Percentiles rank a stretch among this genome's conserved stretches.
Conservation (phyloP, 2,113 vertebrate genomes). For the Octodon degus region DNA sequence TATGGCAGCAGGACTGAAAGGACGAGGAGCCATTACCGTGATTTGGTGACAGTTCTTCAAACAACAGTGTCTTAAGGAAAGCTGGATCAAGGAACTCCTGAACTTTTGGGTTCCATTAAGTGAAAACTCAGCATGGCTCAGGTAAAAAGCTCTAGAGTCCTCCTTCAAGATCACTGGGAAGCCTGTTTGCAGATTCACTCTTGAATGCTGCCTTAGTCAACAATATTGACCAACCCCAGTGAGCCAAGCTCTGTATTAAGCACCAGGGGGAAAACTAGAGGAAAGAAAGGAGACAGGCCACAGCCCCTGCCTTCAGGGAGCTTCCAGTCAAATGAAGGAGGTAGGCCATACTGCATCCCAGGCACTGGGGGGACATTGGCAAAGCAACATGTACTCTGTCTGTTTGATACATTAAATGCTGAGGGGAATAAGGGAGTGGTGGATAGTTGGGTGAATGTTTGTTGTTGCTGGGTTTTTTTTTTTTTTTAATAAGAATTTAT, state of each 20-base stretch:
- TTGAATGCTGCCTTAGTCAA: constrained; percentile 79
- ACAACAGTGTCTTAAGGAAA: constrained; percentile 64
- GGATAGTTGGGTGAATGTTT: constrained; percentile 60
- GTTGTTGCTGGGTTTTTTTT: not conserved
- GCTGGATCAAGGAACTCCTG: constrained; percentile 71
- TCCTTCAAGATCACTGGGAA: constrained; percentile 80
- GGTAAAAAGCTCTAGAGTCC: constrained; percentile 79
- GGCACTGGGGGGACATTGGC: constrained; percentile 55
- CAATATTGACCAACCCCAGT: constrained; percentile 77
- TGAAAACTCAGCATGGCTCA: constrained; percentile 80
- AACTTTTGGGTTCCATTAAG: constrained; percentile 73
- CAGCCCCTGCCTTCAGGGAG: constrained; percentile 82
- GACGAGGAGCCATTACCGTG: constrained; percentile 55
- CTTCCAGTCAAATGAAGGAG: constrained; percentile 82
- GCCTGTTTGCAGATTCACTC: constrained; percentile 69
- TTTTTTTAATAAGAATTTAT: constrained; percentile 59
- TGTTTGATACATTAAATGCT: constrained; percentile 49
- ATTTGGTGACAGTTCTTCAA: constrained; percentile 77
- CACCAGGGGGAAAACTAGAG: constrained; percentile 81
- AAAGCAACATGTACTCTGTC: constrained; percentile 48
- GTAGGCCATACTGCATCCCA: constrained; percentile 72
- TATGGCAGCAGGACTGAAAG: constrained; percentile 78
- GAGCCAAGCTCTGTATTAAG: constrained; percentile 79
- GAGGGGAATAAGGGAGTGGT: constrained; percentile 43
- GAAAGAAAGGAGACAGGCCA: constrained; percentile 82